Conservation (phyloP, 1,140 invertebrate species). For the Drosophila sturtevanti region DNA sequence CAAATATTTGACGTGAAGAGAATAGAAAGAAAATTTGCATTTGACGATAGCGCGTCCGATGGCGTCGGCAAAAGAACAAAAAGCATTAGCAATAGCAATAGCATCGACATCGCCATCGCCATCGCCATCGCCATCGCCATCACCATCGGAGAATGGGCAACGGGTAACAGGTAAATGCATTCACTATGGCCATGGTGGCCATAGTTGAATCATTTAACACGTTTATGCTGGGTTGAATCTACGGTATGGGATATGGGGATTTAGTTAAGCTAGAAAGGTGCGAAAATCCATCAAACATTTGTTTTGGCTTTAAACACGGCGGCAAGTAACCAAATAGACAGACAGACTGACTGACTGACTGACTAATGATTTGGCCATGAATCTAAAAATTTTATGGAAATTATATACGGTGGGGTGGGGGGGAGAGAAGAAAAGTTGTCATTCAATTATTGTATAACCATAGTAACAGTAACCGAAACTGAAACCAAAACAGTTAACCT, state of each 20-base stretch:
- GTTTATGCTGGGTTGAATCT: slow-evolving; percentile 45
- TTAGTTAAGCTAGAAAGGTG: slow-evolving; percentile 55
- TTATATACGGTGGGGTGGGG: too few relatives aligned
- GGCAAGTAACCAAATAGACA: slow-evolving; percentile 8
- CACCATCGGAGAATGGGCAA: too few relatives aligned
- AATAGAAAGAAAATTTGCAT: slow-evolving; percentile 76
- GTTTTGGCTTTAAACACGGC: slow-evolving; percentile 16
- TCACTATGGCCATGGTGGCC: slow-evolving; percentile 13
- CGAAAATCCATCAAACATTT: slow-evolving; percentile 67
- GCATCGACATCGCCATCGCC: too few relatives aligned
- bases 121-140: too few relatives aligned
- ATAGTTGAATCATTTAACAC: slow-evolving; percentile 67
- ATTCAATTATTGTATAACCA: too few relatives aligned
- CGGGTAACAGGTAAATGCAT: slow-evolving; percentile 52
- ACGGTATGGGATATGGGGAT: neutral
- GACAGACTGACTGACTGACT: too few relatives aligned
- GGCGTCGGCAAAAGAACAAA: slow-evolving; percentile 72
- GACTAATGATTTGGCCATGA: slow-evolving; percentile 37
- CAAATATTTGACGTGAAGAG: slow-evolving; percentile 75
- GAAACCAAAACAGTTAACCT: neutral
- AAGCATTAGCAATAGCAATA: slow-evolving; percentile 18
- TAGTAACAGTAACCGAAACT: too few relatives aligned
- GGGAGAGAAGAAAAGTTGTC: too few relatives aligned
- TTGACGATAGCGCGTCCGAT: slow-evolving; percentile 30
- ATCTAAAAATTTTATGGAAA: slow-evolving; percentile 11